Evolutionary conservation across 1,140 invertebrate species (phyloP).

Genomic region (Microvelia longipes): DNA sequence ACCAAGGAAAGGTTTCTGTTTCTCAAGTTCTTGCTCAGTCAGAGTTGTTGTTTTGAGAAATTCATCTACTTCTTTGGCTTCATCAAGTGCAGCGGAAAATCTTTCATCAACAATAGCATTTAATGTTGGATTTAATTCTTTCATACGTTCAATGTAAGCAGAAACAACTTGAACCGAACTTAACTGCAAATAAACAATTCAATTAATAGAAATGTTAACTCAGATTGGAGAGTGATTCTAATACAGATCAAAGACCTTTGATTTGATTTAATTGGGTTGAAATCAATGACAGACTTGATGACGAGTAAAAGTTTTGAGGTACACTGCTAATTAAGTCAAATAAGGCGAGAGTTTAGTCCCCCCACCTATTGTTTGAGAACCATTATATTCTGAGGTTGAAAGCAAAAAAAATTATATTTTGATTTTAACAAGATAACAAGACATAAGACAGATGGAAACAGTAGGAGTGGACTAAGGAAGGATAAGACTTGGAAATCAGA

Average conservation of each 20-base stretch:
- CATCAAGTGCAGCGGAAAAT: conserved; percentile 54
- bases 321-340: neutral
- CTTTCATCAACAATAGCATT: conserved; percentile 71
- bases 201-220: neutral
- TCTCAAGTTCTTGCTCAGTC: conserved; percentile 37
- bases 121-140: conserved; percentile 56
- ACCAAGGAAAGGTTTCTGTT: conserved; percentile 52
- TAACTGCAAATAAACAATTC: conserved; percentile 24
- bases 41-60: conserved; percentile 38
- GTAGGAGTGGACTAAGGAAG: no score
- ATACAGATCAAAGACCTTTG: no score
- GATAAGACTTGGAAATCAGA: no score
- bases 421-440: no score
- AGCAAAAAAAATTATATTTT: no score
- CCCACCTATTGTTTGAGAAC: no score
- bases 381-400: no score
- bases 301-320: neutral
- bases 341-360: no score
- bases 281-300: conserved; percentile 8
- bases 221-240: conserved; percentile 1
- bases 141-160: conserved; percentile 59
- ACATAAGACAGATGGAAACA: no score
- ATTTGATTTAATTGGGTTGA: conserved; percentile 8
- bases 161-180: conserved; percentile 53
- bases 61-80: conserved; percentile 55